Conservation (phyloP, 2,888 invertebrate genomes). For the Heliconius ethilla region DNA sequence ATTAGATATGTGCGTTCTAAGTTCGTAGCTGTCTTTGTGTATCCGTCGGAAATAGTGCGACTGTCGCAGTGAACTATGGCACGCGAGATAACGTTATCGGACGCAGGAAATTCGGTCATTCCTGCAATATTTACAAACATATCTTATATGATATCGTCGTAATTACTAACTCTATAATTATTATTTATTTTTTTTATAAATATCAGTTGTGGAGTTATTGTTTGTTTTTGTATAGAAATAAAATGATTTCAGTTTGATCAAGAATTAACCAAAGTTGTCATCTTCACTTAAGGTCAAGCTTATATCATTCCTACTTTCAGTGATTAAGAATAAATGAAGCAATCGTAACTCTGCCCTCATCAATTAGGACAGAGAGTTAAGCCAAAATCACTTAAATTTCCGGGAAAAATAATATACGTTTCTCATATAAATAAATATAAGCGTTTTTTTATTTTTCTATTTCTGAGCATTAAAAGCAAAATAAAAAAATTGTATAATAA, state of each 20-base stretch:
- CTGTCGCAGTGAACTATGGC: conserved; percentile 55
- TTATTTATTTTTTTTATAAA: neutral
- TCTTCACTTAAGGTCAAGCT: neutral
- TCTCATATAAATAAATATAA: neutral
- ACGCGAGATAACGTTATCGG: conserved; percentile 56
- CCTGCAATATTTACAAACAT: conserved; percentile 49
- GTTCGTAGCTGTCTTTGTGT: conserved; percentile 35
- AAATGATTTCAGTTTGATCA: neutral
- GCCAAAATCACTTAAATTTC: neutral
- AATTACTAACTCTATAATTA: neutral
- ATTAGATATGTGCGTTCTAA: conserved; percentile 11
- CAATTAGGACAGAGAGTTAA: neutral
- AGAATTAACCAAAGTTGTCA: neutral
- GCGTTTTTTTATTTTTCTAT: neutral
- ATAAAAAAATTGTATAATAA: neutral
- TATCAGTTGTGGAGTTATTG: neutral
- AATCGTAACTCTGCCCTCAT: neutral
- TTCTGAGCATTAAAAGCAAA: neutral
- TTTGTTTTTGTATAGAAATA: neutral
- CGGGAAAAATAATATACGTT: neutral
- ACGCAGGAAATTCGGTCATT: conserved; percentile 55
- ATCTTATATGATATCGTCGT: conserved; percentile 39
- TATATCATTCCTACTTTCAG: neutral
- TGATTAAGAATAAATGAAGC: neutral
- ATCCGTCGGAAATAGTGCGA: conserved; percentile 53